These are phyloP conservation scores for Hylomyscus alleni DNA, from an alignment of 2,797 vertebrate genomes.

Conservation along the genomic window DNA sequence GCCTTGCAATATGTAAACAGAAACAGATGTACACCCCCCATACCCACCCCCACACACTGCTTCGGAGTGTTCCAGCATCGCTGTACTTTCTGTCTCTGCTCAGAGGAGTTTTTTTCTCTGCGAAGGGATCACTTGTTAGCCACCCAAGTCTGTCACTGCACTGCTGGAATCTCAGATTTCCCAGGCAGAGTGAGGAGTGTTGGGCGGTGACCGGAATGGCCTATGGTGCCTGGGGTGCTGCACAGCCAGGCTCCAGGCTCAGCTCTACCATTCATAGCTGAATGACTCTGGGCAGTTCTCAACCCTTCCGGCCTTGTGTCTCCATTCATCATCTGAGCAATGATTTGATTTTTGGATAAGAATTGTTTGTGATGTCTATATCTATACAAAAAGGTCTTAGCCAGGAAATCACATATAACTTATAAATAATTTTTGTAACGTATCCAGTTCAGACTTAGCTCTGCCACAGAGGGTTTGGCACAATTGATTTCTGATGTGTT, in stretches of 20 bases:
- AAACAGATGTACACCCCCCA: not conserved
- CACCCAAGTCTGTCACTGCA: not conserved
- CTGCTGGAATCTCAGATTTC: not conserved
- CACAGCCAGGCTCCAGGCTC: not conserved
- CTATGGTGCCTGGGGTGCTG: not conserved
- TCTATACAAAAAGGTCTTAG: not conserved
- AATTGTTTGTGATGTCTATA: not conserved
- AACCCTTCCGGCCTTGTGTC: not conserved
- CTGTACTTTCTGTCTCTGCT: not conserved
- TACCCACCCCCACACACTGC: not conserved
- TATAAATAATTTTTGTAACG: not conserved
- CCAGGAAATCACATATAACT: not conserved
- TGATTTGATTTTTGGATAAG: not conserved
- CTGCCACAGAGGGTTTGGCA: not conserved
- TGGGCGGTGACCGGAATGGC: not conserved
- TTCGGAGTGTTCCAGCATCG: not conserved
- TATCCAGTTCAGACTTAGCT: not conserved
- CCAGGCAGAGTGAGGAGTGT: not conserved
- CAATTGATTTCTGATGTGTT: not conserved
- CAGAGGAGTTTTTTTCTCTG: not conserved
- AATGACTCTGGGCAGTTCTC: not conserved
- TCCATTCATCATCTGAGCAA: slow-evolving; percentile 37
- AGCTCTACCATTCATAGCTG: not conserved
- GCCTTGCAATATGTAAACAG: not conserved
- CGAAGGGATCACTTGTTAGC: not conserved